Evolutionary conservation across 2,797 vertebrate genomes (phyloP), one percentile per base, ranked within the genome.

Genomic region (Toxotes lorentzi): DNA sequence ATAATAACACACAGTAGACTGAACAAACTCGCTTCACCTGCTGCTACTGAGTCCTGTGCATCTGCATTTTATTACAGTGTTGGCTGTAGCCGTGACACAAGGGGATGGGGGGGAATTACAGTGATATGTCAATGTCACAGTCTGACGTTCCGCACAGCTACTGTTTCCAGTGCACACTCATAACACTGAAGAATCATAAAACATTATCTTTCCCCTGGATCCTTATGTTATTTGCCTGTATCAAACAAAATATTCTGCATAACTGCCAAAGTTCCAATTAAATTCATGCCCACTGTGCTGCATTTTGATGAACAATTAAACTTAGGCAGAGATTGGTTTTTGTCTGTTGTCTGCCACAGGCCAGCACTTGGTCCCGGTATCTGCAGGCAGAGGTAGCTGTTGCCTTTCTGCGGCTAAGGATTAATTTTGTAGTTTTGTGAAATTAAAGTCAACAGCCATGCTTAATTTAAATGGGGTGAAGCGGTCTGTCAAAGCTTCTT

Each of bases 91-190:
- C 50, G 10, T 32, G 60, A 75, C 82, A 82, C 82, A n/a, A 76
- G 53, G 41, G 73, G 62, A 69, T 27, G 61, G 11, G 11, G 5
- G 64, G 64, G 70, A 73, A 85, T 86, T 86, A 89, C 64, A 72
- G 73, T 0, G 8, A 87, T 88, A 81, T 47, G 80, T 86, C 85
- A 87, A 19, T 65, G 70, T 88, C 84, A 79, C 79, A 68, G 9
- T 40, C 63, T 57, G 70, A 83, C 67, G 41, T 43, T 68, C 23
- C 32, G 63, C 70, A 64, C 58, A 30, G 70, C 38, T 43, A 41
- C 68, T 58, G 64, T 73, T 82, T 74, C 38, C 48, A 76, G 34
- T 23, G 50, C 30, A 27, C 56, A 61, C 43, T 78, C 69, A 27
- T 69, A 66, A 60, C 14, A 40, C 41, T 43, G 47, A 56, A 59